Evolutionary conservation across 2,113 vertebrate species (phyloP), one percentile per base, ranked within the genome.

Genomic region (Bujurquina vittata): DNA sequence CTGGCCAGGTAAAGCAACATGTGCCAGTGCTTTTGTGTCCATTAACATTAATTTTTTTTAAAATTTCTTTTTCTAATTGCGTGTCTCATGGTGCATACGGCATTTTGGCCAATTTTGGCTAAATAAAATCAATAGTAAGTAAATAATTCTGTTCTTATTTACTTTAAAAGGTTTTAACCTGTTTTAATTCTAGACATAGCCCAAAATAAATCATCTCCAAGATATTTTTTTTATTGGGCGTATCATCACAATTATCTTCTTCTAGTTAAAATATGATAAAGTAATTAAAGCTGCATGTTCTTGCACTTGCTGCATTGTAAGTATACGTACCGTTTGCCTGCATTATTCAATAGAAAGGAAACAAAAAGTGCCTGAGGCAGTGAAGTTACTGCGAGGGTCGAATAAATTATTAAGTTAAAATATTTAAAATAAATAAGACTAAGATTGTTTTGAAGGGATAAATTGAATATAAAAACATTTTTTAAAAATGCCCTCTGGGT

Each of bases 341-440:
- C 29, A 72, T 67, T 57, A 33, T 67, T 83, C 35, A 69, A 26
- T 10, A 31, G 26, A 33, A 72, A 33, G 9, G 46, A 61, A 57
- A 54, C 35, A 37, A 43, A 79, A 73, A 1, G 23, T 14, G 4
- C 35, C 29, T 4, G 14, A 14, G 35, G 63, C 9, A 18, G 31
- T 35, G 2, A 77, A 63, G 31, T 33, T 56, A 35, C 7, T 9
- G 4, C 23, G 8, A 33, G 40, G 46, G 62, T 9, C 0, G 7
- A 20, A 72, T 75, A 6, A 67, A 62, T 80, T 65, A 87, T 79
- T 60, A 12, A 69, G 18, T 23, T 22, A 31, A 75, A 55, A 60
- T 31, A 20, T 58, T 80, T 75, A 6, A 79, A 55, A 75, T 56
- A 58, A 49, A 56, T 55, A 37, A 65, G 35, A 31, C 14, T 33